Base-by-base conservation (phyloP, 92 coral and sea anemone genomes). In the Phymanthus crucifer region DNA sequence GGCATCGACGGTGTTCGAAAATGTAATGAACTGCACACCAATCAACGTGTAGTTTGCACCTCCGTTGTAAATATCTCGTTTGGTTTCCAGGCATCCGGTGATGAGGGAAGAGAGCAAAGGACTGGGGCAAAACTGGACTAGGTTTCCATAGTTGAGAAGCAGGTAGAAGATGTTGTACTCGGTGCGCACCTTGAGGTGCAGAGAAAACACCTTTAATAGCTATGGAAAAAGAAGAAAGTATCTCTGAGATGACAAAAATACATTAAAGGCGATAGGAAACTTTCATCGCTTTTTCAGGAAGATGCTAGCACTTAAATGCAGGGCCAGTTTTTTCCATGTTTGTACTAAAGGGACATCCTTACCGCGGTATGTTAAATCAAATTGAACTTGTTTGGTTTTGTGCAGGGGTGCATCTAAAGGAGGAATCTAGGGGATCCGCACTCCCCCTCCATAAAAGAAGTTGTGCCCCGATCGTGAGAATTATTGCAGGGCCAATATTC, bases 71-170 rank as follows among this genome's bases (percentile, higher is more conserved):
- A 91, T 78, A 73, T 91, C 95, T 16, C 92, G 88, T 47, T 86
- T 83, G 24, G 95, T 78, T 76, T 91, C 90, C 84, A 79, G 47
- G 73, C 95, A 91, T n/a, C 92, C 96, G 24, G 78, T 83, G 72
- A 91, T 86, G 81, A 89, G 47, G 19, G 93, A 57, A 52, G 96
- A 91, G 31, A 91, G 89, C 80, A 91, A 64, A 23, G 96, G 96
- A 81, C 89, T 89, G 76, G 96, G 93, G 32, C 90, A 89, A 66
- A 66, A 84, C 66, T 84, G 79, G 8, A 81, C 87, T 3, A 91
- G 46, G 83, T 91, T 91, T 35, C 90, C 96, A 64, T 91, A 91
- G 84, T 85, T 89, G 58, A 80, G 75, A 17, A 91, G 92, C 14
- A 89, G 87, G 21, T 71, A 75, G 77, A 79, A 87, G 32, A 91